Conservation (phyloP, 2,888 invertebrate genomes). For the Escarpia spicata region DNA sequence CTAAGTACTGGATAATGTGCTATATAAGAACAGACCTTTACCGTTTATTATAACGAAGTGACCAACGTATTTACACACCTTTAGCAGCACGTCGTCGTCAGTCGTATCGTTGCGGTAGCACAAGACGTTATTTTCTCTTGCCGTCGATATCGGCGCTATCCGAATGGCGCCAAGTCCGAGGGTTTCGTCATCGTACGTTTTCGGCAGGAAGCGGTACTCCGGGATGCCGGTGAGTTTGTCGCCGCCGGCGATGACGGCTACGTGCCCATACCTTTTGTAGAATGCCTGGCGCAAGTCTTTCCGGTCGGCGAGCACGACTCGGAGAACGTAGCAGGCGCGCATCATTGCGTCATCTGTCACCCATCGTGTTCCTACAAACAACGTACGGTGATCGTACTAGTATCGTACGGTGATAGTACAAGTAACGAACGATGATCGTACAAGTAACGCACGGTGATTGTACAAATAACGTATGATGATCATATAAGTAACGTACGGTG, state of each 20-base stretch:
- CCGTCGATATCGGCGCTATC: slow-evolving; percentile 46
- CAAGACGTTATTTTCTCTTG: slow-evolving; percentile 50
- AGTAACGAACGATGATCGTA: too few species aligned
- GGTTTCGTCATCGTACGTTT: slow-evolving; percentile 41
- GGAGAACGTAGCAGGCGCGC: slow-evolving; percentile 53
- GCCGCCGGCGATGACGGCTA: slow-evolving; percentile 47
- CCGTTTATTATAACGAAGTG: too few species aligned
- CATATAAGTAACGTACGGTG: too few species aligned
- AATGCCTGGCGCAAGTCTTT: slow-evolving; percentile 46
- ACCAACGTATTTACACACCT: background rate
- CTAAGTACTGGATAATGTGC: too few species aligned
- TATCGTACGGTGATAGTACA: too few species aligned
- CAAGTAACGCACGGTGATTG: too few species aligned
- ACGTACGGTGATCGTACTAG: too few species aligned
- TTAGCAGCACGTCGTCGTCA: slow-evolving; percentile 40
- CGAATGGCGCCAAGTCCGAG: slow-evolving; percentile 51
- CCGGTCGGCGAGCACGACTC: slow-evolving; percentile 53
- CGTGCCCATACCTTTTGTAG: slow-evolving; percentile 48
- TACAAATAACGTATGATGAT: too few species aligned
- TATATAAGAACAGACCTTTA: too few species aligned
- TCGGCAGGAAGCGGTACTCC: slow-evolving; percentile 46
- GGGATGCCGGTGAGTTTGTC: slow-evolving; percentile 48
- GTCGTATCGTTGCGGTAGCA: slow-evolving; percentile 42
- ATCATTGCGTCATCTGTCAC: slow-evolving; percentile 49
- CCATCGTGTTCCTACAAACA: slow-evolving; percentile 40